Evolutionary conservation across 2,113 vertebrate species (phyloP).

Genomic region (Xenotilapia longispinis): DNA sequence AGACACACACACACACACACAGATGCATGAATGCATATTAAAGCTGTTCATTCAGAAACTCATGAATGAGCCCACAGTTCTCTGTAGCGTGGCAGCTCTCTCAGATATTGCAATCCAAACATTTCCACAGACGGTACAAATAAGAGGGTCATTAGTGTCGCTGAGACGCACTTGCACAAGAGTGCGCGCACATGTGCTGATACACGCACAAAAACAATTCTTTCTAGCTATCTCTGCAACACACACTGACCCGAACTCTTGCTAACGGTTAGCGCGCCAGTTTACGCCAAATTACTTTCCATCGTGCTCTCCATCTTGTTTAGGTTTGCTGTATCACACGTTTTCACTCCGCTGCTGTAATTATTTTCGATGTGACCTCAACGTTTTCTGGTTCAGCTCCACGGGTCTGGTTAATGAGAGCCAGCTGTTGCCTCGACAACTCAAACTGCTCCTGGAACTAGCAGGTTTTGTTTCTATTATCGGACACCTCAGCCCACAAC

Average conservation of each 20-base stretch:
- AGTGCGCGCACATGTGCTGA: neutral
- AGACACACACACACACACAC: neutral
- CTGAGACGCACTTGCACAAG: neutral
- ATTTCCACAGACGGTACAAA: constrained; percentile 38
- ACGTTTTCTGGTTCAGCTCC: constrained; percentile 61
- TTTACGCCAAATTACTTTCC: neutral
- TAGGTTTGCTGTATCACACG: neutral
- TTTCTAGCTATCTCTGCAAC: neutral
- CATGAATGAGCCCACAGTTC: constrained; percentile 54
- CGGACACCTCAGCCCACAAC: neutral
- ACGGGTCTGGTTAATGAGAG: constrained; percentile 66
- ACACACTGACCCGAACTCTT: neutral
- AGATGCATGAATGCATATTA: neutral
- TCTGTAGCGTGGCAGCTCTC: neutral
- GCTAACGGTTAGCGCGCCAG: neutral
- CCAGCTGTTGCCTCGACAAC: constrained; percentile 72
- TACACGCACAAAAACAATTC: neutral
- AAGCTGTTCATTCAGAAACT: constrained; percentile 11
- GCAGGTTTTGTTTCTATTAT: constrained; percentile 5
- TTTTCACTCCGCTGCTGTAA: constrained; percentile 15
- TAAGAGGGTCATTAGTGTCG: constrained; percentile 7
- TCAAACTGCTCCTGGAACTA: constrained; percentile 31
- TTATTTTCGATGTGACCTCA: constrained; percentile 63
- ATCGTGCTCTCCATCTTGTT: neutral
- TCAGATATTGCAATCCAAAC: constrained; percentile 37